Percentiles rank a stretch among this genome's conserved stretches.
Evolutionary conservation across 2,888 invertebrate genomes (phyloP).

Genomic region (Acleris cristana): DNA sequence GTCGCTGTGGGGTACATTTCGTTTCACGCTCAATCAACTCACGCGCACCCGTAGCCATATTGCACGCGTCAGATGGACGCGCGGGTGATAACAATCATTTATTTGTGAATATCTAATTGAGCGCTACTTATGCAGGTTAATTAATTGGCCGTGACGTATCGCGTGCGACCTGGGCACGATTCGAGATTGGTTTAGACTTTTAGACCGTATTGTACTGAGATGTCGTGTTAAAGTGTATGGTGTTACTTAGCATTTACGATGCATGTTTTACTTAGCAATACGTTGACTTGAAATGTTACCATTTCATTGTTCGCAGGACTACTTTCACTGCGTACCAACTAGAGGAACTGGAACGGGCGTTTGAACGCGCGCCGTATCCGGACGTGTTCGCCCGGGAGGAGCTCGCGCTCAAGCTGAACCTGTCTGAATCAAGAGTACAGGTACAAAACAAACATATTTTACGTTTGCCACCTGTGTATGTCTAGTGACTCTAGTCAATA

Average conservation of each 20-base stretch:
- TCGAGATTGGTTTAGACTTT: no score
- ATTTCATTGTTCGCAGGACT: slow-evolving; percentile 86
- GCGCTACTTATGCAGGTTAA: slow-evolving; percentile 34
- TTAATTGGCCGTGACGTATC: slow-evolving; percentile 17
- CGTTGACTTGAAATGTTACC: slow-evolving; percentile 5
- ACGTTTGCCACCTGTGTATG: no score
- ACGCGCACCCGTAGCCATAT: slow-evolving; percentile 79
- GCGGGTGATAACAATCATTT: slow-evolving; percentile 51
- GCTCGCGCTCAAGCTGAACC: slow-evolving; percentile 93
- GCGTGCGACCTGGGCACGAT: neutral
- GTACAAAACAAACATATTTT: slow-evolving; percentile 45
- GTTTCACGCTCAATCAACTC: slow-evolving; percentile 82
- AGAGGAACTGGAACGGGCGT: slow-evolving; percentile 96
- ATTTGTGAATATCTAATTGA: slow-evolving; percentile 59
- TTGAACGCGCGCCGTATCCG: slow-evolving; percentile 97
- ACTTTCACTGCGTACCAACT: slow-evolving; percentile 98
- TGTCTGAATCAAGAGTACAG: slow-evolving; percentile 89
- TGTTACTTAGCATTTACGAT: no score
- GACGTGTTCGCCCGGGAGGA: slow-evolving; percentile 98
- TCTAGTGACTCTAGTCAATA: no score
- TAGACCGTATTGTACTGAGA: no score
- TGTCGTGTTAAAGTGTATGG: no score
- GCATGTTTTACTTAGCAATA: no score
- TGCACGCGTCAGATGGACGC: slow-evolving; percentile 81
- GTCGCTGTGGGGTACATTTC: slow-evolving; percentile 78